Percentiles rank a stretch among this genome's conserved stretches.
Conservation (phyloP, 2,888 invertebrate genomes). For the Fragum fragum region DNA sequence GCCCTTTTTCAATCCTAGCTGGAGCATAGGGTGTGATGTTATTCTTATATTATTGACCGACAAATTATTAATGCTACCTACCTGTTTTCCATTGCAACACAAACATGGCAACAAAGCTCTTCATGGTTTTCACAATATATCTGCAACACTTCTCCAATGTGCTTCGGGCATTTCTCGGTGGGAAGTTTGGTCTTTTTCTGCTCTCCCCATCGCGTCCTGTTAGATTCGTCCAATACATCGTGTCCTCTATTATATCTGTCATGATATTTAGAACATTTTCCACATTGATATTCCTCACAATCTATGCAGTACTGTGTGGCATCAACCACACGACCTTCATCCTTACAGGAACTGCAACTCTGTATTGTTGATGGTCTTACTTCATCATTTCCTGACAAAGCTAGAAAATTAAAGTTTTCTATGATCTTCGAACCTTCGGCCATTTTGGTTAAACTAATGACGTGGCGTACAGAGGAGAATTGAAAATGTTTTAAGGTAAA, state of each 20-base stretch:
- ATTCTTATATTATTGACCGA: too few relatives aligned
- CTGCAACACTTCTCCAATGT: conserved; percentile 7
- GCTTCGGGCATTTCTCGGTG: neutral
- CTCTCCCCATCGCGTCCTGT: neutral
- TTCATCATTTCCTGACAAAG: neutral
- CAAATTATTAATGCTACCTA: too few relatives aligned
- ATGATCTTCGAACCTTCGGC: neutral
- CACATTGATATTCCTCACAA: conserved; percentile 10
- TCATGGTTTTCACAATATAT: conserved; percentile 19
- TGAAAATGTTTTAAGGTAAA: too few relatives aligned
- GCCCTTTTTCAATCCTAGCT: too few relatives aligned
- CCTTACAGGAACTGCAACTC: neutral
- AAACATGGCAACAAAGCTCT: conserved; percentile 19
- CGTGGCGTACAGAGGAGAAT: too few relatives aligned
- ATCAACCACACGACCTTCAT: neutral
- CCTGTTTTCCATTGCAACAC: conserved; percentile 24
- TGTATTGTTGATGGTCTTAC: neutral
- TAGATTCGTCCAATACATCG: neutral
- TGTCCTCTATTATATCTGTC: conserved; percentile 5
- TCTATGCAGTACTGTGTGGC: neutral
- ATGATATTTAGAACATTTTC: neutral
- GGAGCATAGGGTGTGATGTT: too few relatives aligned
- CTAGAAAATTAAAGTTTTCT: neutral
- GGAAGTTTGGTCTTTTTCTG: conserved; percentile 9
- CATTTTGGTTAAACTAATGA: neutral